Percentiles rank a stretch among this genome's conserved stretches.
Evolutionary conservation across 2,888 invertebrate genomes (phyloP).

Genomic region (Lypha dubia): DNA sequence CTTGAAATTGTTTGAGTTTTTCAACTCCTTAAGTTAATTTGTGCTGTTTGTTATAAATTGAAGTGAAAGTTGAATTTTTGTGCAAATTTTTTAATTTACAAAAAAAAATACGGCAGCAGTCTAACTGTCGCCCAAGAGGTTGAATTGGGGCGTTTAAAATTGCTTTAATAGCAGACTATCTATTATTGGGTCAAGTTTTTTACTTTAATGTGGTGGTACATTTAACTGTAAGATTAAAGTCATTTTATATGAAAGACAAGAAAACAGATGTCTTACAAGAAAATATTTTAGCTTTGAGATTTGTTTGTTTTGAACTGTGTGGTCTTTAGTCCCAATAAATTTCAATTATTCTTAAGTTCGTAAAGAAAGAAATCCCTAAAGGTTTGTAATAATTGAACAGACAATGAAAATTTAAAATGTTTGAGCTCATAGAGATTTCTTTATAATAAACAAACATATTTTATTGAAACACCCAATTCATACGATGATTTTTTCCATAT

Average conservation of each 20-base stretch:
- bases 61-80: slow-evolving; percentile 51
- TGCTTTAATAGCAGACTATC: not conserved
- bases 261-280: not conserved
- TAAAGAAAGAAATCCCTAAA: too few species aligned
- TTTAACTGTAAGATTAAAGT: not conserved
- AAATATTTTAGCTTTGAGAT: too few species aligned
- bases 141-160: slow-evolving; percentile 8
- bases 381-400: too few species aligned
- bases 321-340: too few species aligned
- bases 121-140: slow-evolving; percentile 13
- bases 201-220: not conserved
- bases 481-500: too few species aligned
- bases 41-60: not conserved
- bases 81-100: slow-evolving; percentile 16
- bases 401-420: too few species aligned
- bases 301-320: too few species aligned
- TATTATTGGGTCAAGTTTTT: not conserved
- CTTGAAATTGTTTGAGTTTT: slow-evolving; percentile 20
- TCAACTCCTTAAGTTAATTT: slow-evolving; percentile 2
- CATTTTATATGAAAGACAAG: not conserved
- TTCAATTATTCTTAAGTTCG: too few species aligned
- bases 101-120: slow-evolving; percentile 26
- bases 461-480: too few species aligned
- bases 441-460: too few species aligned
- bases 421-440: too few species aligned